Evolutionary conservation across 2,888 invertebrate species (phyloP), one percentile per base, ranked within the genome.

Genomic region (Schizotus pectinicornis): DNA sequence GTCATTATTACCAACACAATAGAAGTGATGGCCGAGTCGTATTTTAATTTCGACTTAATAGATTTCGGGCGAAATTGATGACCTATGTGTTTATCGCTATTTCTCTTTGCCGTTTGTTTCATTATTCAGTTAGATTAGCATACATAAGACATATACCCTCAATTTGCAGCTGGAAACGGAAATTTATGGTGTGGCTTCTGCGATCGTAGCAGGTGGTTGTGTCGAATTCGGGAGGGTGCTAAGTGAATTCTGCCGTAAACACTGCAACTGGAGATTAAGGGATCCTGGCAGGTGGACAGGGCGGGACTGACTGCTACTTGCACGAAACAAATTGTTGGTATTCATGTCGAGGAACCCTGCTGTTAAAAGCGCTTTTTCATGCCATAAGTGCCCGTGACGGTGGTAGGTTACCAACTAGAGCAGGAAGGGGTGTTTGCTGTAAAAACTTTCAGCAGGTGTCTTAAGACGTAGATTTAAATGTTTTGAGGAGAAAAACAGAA

Each of bases 1-100:
- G 51, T 51, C 39, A 51, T 56, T 50, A 56, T 45, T 51, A 56
- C 48, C 50, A 56, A 57, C 47, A 57, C 57, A 57, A 57, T 57
- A 52, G 57, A 46, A 56, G 12, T 56, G 22, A 22, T 22, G 45
- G 39, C 13, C 56, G 51, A 51, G 47, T 41, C 49, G 41, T 51
- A 57, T 49, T 57, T 57, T 52, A 51, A 57, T 52, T 57, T 52
- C 34, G 47, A 43, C 46, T 46, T 49, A 56, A 56, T 56, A 50
- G 49, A 37, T 54, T 53, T 39, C 35, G 9, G 41, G 39, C 49
- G 14, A 56, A 56, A 56, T 56, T 56, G 46, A 42, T 42, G 55
- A 32, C 51, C 42, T 22, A 33, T 42, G 41, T 7, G 42, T n/a
- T n/a, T n/a, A 7, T 7, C 34, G 8, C n/a, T 31, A 9, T 51